Percentiles rank a stretch among this genome's conserved stretches.
Conservation (phyloP, 2,888 invertebrate species). For the Pseudoips prasinana region DNA sequence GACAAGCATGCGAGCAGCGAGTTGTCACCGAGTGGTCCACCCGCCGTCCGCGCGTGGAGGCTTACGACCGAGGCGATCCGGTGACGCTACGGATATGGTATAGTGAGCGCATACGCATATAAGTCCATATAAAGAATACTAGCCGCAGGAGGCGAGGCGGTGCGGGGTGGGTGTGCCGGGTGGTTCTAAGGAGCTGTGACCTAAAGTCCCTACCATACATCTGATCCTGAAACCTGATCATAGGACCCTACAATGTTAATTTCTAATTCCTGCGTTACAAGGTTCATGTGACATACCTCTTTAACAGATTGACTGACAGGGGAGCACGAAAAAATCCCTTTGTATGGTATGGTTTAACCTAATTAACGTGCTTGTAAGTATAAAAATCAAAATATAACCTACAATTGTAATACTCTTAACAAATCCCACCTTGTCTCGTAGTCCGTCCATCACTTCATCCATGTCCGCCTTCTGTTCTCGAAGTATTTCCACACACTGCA, state of each 20-base stretch:
- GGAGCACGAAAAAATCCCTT: too few relatives aligned
- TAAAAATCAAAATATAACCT: too few relatives aligned
- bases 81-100: background rate
- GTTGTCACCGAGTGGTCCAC: conserved; percentile 1
- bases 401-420: too few relatives aligned
- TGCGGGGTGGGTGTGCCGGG: background rate
- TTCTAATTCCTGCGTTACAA: too few relatives aligned
- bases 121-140: background rate
- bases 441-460: conserved; percentile 62
- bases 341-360: too few relatives aligned
- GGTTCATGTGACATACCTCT: too few relatives aligned
- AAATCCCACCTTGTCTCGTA: conserved; percentile 64
- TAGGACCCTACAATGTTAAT: too few relatives aligned
- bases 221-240: too few relatives aligned
- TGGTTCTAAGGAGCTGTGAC: background rate
- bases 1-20: conserved; percentile 1
- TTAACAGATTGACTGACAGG: too few relatives aligned
- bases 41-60: conserved; percentile 55
- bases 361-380: too few relatives aligned
- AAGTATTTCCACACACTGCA: conserved; percentile 58
- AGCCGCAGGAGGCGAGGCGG: background rate
- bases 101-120: background rate
- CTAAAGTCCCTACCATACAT: background rate
- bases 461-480: conserved; percentile 66
- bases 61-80: conserved; percentile 30